phyloP scores from a whole-genome alignment of 2,888 invertebrate species.

The Marronus borbonicus region DNA sequence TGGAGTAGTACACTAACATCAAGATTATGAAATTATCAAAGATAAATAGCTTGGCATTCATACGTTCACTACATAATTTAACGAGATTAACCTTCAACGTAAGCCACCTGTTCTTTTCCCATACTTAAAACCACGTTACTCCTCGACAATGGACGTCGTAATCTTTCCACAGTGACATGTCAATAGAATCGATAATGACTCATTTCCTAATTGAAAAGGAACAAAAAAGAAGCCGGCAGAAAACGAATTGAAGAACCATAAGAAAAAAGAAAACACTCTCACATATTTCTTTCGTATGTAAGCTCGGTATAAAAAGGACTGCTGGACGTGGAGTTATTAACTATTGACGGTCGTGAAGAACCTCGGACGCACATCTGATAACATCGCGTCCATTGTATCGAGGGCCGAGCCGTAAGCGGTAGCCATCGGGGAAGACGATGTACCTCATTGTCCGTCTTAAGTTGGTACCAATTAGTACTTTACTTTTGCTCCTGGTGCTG shows the following conservation, averaged over 20 bases:
- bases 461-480: conserved; percentile 47
- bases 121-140: background rate
- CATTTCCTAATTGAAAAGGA: conserved; percentile 25
- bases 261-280: background rate
- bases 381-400: conserved; percentile 31
- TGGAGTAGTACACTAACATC: too few relatives aligned
- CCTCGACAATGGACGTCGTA: background rate
- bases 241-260: conserved; percentile 5
- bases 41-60: too few relatives aligned
- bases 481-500: conserved; percentile 5
- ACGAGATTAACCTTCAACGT: background rate
- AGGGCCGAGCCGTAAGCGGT: background rate
- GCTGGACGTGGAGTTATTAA: conserved; percentile 30
- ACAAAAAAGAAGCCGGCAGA: background rate
- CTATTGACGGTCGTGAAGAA: conserved; percentile 26
- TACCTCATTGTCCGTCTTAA: conserved; percentile 35
- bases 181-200: conserved; percentile 38
- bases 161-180: conserved; percentile 8
- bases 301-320: background rate
- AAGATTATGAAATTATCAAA: too few relatives aligned
- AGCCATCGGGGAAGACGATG: conserved; percentile 23
- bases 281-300: conserved; percentile 14
- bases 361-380: conserved; percentile 23
- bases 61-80: too few relatives aligned
- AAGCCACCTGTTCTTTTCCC: background rate